Percentiles rank a stretch among this genome's conserved stretches.
phyloP scores from a whole-genome alignment of 2,797 vertebrate genomes.

The Danio kyathit region DNA sequence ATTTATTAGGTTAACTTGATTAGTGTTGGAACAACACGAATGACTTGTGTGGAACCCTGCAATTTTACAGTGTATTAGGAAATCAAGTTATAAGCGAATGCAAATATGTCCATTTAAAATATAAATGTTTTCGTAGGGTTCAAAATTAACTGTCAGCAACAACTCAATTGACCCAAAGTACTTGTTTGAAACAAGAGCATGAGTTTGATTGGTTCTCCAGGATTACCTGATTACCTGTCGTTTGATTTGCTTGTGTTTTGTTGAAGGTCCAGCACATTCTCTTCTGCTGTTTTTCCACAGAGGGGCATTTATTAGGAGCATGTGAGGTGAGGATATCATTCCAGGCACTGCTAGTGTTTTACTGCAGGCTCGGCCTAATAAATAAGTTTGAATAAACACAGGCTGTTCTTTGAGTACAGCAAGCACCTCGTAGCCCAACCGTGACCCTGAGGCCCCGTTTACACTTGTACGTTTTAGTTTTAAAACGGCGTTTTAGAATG shows the following conservation, averaged over 20 bases:
- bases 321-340: constrained; percentile 61
- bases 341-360: constrained; percentile 77
- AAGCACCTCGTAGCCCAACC: constrained; percentile 28
- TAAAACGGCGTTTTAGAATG: no score
- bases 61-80: no score
- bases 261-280: constrained; percentile 29
- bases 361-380: constrained; percentile 87
- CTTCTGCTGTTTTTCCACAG: constrained; percentile 53
- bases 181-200: background rate
- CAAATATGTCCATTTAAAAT: no score
- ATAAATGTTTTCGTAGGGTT: no score
- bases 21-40: no score
- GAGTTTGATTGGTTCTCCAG: background rate
- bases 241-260: background rate
- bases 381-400: constrained; percentile 74
- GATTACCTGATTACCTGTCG: background rate
- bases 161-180: background rate
- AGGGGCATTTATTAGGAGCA: constrained; percentile 81
- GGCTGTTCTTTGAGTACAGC: constrained; percentile 24
- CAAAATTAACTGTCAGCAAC: background rate
- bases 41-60: no score
- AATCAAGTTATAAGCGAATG: no score
- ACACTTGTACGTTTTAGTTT: no score
- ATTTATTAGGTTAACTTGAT: no score
- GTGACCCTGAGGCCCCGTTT: constrained; percentile 11